Evolutionary conservation across 2,797 vertebrate species (phyloP), one percentile per base, ranked within the genome.

Genomic region (Paratrypauchen microcephalus): DNA sequence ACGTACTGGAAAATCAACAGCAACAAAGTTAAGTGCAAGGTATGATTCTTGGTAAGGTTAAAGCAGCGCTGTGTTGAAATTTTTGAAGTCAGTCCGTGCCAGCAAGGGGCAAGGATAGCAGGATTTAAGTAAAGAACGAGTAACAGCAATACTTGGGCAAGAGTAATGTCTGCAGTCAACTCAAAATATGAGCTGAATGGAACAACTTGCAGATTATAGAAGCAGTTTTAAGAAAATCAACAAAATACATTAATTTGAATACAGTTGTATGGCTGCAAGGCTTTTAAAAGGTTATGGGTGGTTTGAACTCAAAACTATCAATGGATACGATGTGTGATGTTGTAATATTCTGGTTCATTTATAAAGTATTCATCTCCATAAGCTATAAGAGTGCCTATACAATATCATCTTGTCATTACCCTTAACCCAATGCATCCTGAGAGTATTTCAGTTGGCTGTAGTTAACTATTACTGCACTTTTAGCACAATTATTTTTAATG

Each of bases 1-100:
- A 45, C 15, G 65, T 30, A 30, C 26, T 19, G 26, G 13, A 60
- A 48, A 18, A 64, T 56, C 26, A 70, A 50, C 26, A 61, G 59
- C 15, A 70, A 47, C 66, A 65, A 12, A 67, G 60, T 55, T 72
- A n/a, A 18, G 67, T 0, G 36, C 6, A 4, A 13, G 47, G 7
- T 56, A 57, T 60, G 9, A 39, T 54, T 16, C 32, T 23, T 62
- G 36, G 36, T 39, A 63, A 63, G 60, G 60, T 45, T 63, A 63
- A 23, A 45, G 32, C 36, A 63, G 19, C 47, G 60, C 60, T 63
- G 60, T 63, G 60, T 45, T 63, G 60, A 39, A 63, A 16, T 63
- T 63, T 63, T 4, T 41, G 61, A 32, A 32, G 39, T 47, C 41
- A 15, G 41, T 5, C 13, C 4, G 6, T 45, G 41, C 41, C 41